Percentiles rank a stretch among this genome's conserved stretches.
phyloP scores from a whole-genome alignment of 2,888 invertebrate species.

The Petrolisthes cinctipes region DNA sequence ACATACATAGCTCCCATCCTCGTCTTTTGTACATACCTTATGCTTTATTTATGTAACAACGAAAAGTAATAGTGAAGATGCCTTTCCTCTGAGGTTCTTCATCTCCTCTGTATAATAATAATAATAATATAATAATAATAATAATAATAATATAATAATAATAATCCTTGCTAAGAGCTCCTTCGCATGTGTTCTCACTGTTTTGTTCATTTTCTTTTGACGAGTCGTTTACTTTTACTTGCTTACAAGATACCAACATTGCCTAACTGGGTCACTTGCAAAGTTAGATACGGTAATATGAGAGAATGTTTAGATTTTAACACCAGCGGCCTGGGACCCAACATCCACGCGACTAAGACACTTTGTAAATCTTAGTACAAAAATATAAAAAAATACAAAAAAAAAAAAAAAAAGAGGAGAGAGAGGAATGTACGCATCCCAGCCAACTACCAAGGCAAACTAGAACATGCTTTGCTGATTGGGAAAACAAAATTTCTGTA shows the following conservation, averaged over 20 bases:
- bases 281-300: too few relatives aligned
- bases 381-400: conserved; percentile 12
- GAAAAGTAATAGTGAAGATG: conserved; percentile 32
- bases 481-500: conserved; percentile 1
- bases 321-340: too few relatives aligned
- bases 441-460: conserved; percentile 9
- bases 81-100: neutral
- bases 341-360: neutral
- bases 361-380: neutral
- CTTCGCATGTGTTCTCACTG: too few relatives aligned
- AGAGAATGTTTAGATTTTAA: too few relatives aligned
- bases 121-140: too few relatives aligned
- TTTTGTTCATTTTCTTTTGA: too few relatives aligned
- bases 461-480: neutral
- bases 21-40: neutral
- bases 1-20: too few relatives aligned
- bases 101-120: neutral
- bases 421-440: conserved; percentile 16
- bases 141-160: too few relatives aligned
- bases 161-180: too few relatives aligned
- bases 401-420: conserved; percentile 4
- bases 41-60: conserved; percentile 31
- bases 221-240: too few relatives aligned
- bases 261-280: too few relatives aligned
- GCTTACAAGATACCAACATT: too few relatives aligned